Evolutionary conservation across 2,113 vertebrate species (phyloP).

Genomic region (Atrichornis clamosus): DNA sequence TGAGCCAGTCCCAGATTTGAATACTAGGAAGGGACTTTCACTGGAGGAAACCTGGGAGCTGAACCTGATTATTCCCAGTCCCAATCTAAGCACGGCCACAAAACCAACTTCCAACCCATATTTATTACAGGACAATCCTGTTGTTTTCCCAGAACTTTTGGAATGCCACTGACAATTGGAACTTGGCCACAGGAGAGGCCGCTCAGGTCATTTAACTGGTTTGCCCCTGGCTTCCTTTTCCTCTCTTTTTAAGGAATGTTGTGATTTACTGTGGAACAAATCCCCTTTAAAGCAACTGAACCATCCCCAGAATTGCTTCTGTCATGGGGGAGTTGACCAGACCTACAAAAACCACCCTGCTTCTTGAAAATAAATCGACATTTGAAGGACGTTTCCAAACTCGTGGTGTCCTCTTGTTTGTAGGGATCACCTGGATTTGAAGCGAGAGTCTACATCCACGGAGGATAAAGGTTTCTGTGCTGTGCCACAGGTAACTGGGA

Average conservation of each 20-base stretch:
- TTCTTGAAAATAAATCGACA: not conserved
- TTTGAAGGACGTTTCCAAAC: not conserved
- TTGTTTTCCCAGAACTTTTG: not conserved
- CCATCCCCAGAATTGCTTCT: not conserved
- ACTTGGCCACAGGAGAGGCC: not conserved
- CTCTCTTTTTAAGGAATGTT: not conserved
- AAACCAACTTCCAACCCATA: not conserved
- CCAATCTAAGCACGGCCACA: not conserved
- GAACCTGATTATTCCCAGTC: not conserved
- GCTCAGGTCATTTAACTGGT: not conserved
- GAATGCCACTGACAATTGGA: not conserved
- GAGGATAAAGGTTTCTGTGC: constrained; percentile 31
- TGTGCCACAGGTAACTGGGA: constrained; percentile 64
- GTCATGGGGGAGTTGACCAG: not conserved
- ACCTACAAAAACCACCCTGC: fast-evolving
- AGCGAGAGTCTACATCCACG: not conserved
- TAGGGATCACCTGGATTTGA: constrained; percentile 29
- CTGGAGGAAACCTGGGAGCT: not conserved
- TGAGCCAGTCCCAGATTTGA: not conserved
- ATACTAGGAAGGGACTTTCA: not conserved
- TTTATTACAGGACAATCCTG: not conserved
- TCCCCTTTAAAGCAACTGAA: not conserved
- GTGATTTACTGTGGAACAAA: not conserved
- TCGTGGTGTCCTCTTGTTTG: not conserved
- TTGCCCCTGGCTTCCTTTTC: not conserved